These are phyloP conservation scores for Gephyroberyx darwinii DNA, from an alignment of 2,797 vertebrate genomes.

Conservation along the genomic window DNA sequence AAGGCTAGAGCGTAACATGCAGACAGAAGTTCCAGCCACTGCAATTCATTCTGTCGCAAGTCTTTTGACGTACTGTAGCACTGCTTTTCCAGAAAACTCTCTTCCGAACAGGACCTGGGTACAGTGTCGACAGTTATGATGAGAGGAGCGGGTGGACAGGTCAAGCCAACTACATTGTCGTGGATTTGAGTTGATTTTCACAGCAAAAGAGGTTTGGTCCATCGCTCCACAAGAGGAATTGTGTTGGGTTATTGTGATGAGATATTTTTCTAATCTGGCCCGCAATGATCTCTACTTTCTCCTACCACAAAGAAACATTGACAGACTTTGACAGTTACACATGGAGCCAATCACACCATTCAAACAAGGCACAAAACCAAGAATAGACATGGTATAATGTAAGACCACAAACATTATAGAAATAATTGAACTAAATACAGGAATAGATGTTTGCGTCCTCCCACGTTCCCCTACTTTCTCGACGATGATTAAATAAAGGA, in stretches of 20 bases:
- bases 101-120: slow-evolving; percentile 27
- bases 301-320: slow-evolving; percentile 44
- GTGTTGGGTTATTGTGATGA: slow-evolving; percentile 13
- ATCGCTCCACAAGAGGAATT: not conserved
- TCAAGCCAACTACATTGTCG: slow-evolving; percentile 25
- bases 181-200: slow-evolving; percentile 1
- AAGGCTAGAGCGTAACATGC: slow-evolving; percentile 46
- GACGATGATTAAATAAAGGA: not conserved
- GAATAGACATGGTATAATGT: slow-evolving; percentile 59
- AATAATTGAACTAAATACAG: slow-evolving; percentile 50
- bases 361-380: slow-evolving; percentile 74
- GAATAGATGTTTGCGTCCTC: slow-evolving; percentile 36
- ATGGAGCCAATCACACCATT: slow-evolving; percentile 47
- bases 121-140: not conserved
- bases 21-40: slow-evolving; percentile 48
- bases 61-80: slow-evolving; percentile 35
- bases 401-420: slow-evolving; percentile 66
- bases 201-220: not conserved
- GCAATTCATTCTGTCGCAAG: slow-evolving; percentile 29
- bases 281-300: slow-evolving; percentile 30
- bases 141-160: not conserved
- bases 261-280: slow-evolving; percentile 24
- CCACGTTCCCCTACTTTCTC: not conserved
- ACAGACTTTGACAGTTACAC: slow-evolving; percentile 39
- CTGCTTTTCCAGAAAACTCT: slow-evolving; percentile 25